phyloP scores from a whole-genome alignment of 2,797 vertebrate species.

The Neomorphus geoffroyi region DNA sequence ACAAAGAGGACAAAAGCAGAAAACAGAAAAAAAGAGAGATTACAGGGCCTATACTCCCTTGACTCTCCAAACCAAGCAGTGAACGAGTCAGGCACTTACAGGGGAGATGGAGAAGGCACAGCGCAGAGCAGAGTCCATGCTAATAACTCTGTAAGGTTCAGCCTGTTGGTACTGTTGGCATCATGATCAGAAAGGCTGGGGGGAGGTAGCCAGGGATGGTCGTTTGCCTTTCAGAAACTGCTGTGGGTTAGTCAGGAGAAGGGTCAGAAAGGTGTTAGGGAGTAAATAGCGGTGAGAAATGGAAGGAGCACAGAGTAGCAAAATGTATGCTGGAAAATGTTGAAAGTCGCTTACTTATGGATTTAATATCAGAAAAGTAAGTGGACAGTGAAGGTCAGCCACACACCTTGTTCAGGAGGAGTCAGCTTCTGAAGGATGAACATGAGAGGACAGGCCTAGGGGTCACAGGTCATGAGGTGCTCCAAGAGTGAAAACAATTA shows the following conservation, averaged over 20 bases:
- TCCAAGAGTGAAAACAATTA: neutral
- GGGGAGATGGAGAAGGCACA: neutral
- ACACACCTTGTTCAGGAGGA: neutral
- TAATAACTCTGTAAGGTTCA: neutral
- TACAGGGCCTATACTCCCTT: neutral
- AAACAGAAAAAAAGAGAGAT: fast-evolving
- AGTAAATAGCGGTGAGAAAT: neutral
- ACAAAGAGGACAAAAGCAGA: fast-evolving
- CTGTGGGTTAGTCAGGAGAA: neutral
- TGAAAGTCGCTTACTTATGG: neutral
- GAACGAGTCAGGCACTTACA: neutral
- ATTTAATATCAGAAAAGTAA: neutral
- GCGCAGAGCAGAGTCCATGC: neutral
- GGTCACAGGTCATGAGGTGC: neutral
- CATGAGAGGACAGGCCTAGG: neutral
- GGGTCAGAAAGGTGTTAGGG: neutral
- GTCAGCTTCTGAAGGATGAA: neutral
- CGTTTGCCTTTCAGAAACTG: neutral
- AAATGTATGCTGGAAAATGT: neutral
- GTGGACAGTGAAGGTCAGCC: neutral
- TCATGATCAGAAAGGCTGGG: neutral
- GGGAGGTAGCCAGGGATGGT: neutral
- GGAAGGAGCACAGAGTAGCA: neutral
- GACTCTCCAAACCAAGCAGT: neutral
- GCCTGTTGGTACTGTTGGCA: neutral